phyloP scores from a whole-genome alignment of 2,888 invertebrate species.

The Pristionchus mayeri region DNA sequence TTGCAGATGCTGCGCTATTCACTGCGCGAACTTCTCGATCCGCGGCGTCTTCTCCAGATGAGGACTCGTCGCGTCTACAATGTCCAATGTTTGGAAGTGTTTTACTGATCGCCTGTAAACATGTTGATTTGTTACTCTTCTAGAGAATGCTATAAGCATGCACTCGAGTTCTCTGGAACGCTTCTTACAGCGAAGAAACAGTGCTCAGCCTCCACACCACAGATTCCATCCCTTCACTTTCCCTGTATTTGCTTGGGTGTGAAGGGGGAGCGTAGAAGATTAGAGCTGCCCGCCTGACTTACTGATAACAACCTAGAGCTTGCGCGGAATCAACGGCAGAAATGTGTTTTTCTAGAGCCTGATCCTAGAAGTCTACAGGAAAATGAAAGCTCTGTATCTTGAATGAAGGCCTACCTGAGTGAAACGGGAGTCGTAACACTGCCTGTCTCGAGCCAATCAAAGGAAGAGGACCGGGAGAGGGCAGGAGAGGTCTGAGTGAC shows the following conservation, averaged over 20 bases:
- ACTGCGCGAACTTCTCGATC: constrained; percentile 21
- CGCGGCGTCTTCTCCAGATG: constrained; percentile 32
- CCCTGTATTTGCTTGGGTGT: neutral
- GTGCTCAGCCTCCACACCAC: too few species aligned
- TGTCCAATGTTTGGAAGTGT: too few species aligned
- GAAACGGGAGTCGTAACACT: neutral
- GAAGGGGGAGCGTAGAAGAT: neutral
- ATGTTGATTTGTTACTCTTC: too few species aligned
- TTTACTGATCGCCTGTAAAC: too few species aligned
- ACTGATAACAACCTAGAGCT: neutral
- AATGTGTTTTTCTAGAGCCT: too few species aligned
- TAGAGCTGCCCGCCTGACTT: neutral
- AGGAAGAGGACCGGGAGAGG: constrained; percentile 42
- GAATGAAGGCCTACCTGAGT: too few species aligned
- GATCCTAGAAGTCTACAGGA: too few species aligned
- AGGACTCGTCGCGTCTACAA: neutral
- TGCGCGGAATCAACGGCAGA: neutral
- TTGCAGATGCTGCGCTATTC: constrained; percentile 7
- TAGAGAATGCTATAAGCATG: too few species aligned
- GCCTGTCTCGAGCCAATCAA: constrained; percentile 24
- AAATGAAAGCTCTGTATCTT: too few species aligned
- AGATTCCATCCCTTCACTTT: neutral
- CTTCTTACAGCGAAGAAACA: too few species aligned
- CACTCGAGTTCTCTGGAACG: too few species aligned
- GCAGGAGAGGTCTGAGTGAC: constrained; percentile 8